phyloP scores from a whole-genome alignment of 1,140 invertebrate species.

The Eumeta japonica region DNA sequence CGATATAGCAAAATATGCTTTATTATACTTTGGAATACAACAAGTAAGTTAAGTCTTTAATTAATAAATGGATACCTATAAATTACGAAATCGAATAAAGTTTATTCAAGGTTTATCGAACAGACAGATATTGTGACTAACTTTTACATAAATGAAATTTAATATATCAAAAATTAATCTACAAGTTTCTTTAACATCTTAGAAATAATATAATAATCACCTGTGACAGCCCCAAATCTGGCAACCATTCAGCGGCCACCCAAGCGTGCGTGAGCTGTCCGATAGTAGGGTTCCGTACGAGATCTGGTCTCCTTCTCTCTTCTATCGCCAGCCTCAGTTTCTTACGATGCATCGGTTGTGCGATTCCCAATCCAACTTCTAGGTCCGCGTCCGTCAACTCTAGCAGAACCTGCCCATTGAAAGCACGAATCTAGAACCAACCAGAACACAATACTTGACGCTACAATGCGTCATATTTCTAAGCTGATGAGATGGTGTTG shows the following conservation, averaged over 20 bases:
- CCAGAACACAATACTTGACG: conserved; percentile 57
- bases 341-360: conserved; percentile 88
- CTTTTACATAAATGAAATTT: no score
- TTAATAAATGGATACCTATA: no score
- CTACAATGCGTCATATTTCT: conserved; percentile 47
- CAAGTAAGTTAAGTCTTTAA: no score
- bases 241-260: conserved; percentile 89
- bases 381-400: conserved; percentile 87
- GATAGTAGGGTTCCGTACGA: conserved; percentile 84
- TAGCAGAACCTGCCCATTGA: conserved; percentile 76
- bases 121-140: no score
- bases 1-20: no score
- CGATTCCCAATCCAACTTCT: conserved; percentile 82
- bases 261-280: conserved; percentile 84
- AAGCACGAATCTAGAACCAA: conserved; percentile 63
- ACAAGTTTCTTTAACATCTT: no score
- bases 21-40: no score
- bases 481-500: no score
- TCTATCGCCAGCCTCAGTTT: conserved; percentile 92
- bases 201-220: conserved; percentile 33
- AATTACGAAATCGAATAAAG: no score
- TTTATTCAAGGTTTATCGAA: not conserved
- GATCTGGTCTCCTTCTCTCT: conserved; percentile 80
- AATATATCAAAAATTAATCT: no score
- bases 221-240: conserved; percentile 83